Conservation (phyloP, 1,140 invertebrate species). For the Ceratina japonica region DNA sequence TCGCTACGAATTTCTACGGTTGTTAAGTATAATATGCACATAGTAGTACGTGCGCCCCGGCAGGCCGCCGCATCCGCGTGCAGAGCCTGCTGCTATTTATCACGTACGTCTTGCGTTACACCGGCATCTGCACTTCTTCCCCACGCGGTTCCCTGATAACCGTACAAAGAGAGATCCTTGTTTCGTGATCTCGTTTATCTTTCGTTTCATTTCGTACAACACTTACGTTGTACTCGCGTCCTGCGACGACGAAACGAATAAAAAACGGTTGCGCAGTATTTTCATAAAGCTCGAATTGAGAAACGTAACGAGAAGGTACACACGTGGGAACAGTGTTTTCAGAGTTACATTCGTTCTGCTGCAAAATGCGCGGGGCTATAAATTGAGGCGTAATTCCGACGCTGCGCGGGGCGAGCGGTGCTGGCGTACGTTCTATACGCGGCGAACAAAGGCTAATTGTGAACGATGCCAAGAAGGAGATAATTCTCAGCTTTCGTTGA, state of each 20-base stretch:
- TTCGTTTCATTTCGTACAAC: no score
- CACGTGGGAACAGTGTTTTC: no score
- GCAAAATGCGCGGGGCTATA: not conserved
- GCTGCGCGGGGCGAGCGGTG: not conserved
- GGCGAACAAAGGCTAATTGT: slow-evolving; percentile 40
- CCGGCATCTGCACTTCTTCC: not conserved
- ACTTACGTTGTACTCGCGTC: no score
- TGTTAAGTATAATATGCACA: slow-evolving; percentile 17
- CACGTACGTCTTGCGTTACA: not conserved
- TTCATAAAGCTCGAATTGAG: not conserved
- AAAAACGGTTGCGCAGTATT: not conserved
- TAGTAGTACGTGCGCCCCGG: not conserved
- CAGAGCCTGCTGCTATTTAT: not conserved
- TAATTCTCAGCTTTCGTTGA: slow-evolving; percentile 39
- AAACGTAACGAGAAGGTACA: not conserved
- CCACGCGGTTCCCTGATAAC: not conserved
- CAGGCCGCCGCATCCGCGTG: not conserved
- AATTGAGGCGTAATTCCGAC: slow-evolving; percentile 30
- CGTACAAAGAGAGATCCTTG: no score
- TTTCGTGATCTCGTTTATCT: no score
- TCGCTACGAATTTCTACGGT: slow-evolving; percentile 38
- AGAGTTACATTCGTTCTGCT: not conserved
- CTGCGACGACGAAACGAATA: no score
- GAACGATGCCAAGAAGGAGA: slow-evolving; percentile 36
- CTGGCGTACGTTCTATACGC: not conserved